Percentiles rank a stretch among this genome's conserved stretches.
Conservation (phyloP, 1,140 invertebrate genomes). For the Spodoptera frugiperda region DNA sequence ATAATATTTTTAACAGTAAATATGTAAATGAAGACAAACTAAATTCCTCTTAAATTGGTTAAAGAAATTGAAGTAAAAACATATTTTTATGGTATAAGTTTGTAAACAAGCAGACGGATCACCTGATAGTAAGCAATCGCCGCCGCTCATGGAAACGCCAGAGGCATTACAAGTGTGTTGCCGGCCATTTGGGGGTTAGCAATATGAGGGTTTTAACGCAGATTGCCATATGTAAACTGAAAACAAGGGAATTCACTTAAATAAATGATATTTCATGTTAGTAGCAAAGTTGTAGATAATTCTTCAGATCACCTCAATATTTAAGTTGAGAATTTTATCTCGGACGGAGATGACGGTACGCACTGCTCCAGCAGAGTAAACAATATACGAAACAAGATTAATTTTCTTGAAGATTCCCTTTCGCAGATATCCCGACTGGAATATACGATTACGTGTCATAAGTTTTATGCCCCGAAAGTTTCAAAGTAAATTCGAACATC, state of each 20-base stretch:
- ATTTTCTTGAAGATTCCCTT: constrained; percentile 58
- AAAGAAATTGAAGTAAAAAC: too few species aligned
- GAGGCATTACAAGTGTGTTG: too few species aligned
- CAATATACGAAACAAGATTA: constrained; percentile 59
- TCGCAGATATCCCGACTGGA: constrained; percentile 70
- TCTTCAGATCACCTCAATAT: constrained; percentile 20
- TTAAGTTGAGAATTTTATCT: constrained; percentile 17
- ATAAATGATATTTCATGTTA: background rate
- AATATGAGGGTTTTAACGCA: too few species aligned
- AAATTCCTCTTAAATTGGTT: too few species aligned
- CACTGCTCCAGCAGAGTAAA: constrained; percentile 43
- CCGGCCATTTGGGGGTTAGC: too few species aligned
- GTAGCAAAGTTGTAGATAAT: constrained; percentile 17
- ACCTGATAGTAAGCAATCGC: too few species aligned
- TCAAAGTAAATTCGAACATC: constrained; percentile 85
- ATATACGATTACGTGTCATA: constrained; percentile 86
- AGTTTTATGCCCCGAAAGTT: constrained; percentile 85
- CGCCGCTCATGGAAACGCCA: too few species aligned
- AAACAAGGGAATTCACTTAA: background rate
- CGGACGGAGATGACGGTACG: constrained; percentile 10
- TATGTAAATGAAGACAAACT: too few species aligned
- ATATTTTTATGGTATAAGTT: too few species aligned
- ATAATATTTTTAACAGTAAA: too few species aligned
- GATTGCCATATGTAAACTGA: too few species aligned
- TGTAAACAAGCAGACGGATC: too few species aligned